Evolutionary conservation across 2,113 vertebrate species (phyloP).

Genomic region (Sturnus vulgaris): DNA sequence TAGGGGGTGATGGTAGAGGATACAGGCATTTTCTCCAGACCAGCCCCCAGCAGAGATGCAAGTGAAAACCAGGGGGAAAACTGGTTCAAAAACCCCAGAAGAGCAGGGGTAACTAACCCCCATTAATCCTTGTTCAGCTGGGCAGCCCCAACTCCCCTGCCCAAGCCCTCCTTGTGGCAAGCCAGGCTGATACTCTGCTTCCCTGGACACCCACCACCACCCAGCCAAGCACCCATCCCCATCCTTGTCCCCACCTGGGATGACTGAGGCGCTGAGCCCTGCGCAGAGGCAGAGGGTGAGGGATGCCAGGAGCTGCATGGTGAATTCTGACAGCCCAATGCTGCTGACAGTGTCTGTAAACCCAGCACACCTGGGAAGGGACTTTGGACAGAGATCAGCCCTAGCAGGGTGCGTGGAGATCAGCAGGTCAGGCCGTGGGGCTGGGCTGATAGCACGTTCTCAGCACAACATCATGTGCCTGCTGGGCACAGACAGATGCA

Average conservation of each 20-base stretch:
- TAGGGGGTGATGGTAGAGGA: neutral
- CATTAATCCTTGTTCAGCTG: neutral
- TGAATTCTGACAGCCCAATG: neutral
- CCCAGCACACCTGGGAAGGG: neutral
- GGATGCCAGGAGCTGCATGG: neutral
- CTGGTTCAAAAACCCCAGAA: neutral
- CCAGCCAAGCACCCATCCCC: fast-evolving
- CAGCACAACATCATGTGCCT: neutral
- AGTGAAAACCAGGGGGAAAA: neutral
- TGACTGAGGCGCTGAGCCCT: neutral
- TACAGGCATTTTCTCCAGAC: neutral
- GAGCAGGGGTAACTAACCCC: neutral
- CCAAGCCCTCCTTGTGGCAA: neutral
- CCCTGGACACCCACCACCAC: neutral
- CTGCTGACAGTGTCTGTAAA: neutral
- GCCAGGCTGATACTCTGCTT: neutral
- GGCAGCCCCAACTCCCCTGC: neutral
- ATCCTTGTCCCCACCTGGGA: constrained; percentile 38
- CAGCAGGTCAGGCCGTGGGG: neutral
- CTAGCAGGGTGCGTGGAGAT: neutral
- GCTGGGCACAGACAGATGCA: neutral
- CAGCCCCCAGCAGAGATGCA: neutral
- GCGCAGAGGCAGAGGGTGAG: constrained; percentile 2
- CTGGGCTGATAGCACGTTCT: neutral
- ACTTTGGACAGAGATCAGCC: constrained; percentile 17